phyloP scores from a whole-genome alignment of 2,113 vertebrate species.

The Myanophis thanlyinensis region DNA sequence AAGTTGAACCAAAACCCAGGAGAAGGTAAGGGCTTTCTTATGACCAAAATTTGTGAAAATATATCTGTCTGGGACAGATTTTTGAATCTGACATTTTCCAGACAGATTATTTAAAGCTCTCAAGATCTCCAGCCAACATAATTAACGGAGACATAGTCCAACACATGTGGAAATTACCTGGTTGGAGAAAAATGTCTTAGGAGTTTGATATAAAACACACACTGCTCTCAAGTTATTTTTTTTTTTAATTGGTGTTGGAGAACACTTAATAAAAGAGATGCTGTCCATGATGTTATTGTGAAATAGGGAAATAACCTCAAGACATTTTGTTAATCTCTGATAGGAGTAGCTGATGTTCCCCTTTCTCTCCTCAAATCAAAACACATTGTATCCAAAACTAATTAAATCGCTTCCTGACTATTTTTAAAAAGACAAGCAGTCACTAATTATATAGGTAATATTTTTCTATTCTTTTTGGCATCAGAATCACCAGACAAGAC shows the following conservation, averaged over 20 bases:
- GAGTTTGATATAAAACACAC: neutral
- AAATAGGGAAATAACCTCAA: neutral
- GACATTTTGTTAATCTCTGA: neutral
- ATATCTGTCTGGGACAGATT: neutral
- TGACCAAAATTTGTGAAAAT: neutral
- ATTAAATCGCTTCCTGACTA: neutral
- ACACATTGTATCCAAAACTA: neutral
- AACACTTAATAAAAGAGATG: neutral
- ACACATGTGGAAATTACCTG: neutral
- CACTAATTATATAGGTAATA: neutral
- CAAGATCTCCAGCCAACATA: neutral
- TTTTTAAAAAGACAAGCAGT: neutral
- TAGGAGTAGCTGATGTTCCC: neutral
- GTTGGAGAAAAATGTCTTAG: neutral
- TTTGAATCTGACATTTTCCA: neutral
- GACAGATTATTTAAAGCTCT: neutral
- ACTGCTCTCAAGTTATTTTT: neutral
- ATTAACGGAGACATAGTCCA: neutral
- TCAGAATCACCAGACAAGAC: neutral
- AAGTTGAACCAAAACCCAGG: slow-evolving; percentile 71
- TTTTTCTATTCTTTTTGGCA: neutral
- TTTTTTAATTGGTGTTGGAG: neutral
- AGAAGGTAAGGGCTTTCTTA: slow-evolving; percentile 72
- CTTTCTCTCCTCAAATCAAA: neutral
- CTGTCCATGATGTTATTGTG: neutral